Evolutionary conservation across 2,797 vertebrate species (phyloP).

Genomic region (Cryptoblepharus egeriae): DNA sequence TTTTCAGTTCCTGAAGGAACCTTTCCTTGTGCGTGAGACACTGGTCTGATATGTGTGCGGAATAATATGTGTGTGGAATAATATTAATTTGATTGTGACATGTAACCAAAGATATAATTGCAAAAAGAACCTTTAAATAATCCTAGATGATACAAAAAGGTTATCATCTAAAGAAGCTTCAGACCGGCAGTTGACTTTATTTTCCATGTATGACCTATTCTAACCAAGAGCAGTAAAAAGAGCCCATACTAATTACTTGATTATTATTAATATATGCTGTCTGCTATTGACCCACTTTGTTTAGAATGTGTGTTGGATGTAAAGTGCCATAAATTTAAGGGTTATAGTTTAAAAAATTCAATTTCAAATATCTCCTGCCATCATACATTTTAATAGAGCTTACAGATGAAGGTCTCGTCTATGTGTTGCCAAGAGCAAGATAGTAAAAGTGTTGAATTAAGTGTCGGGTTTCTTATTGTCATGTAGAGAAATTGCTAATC

Average conservation of each 20-base stretch:
- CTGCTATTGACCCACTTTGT: slow-evolving; percentile 56
- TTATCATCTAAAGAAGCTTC: slow-evolving; percentile 37
- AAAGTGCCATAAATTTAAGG: slow-evolving; percentile 43
- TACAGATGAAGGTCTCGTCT: slow-evolving; percentile 53
- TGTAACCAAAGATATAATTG: accelerated
- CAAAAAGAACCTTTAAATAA: slow-evolving; percentile 7
- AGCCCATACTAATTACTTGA: slow-evolving; percentile 49
- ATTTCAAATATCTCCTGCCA: slow-evolving; percentile 43
- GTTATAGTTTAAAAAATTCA: slow-evolving; percentile 57
- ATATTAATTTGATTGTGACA: slow-evolving; percentile 32
- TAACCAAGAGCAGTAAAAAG: slow-evolving; percentile 45
- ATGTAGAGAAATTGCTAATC: slow-evolving; percentile 55
- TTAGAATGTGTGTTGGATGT: slow-evolving; percentile 57
- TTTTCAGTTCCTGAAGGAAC: background rate
- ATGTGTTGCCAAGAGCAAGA: slow-evolving; percentile 55
- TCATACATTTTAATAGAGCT: slow-evolving; percentile 62
- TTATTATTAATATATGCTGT: slow-evolving; percentile 62
- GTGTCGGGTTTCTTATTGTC: slow-evolving; percentile 50
- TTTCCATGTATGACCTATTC: slow-evolving; percentile 28
- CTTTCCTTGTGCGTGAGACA: background rate
- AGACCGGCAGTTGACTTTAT: slow-evolving; percentile 46
- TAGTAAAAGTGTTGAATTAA: slow-evolving; percentile 56
- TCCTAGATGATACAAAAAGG: slow-evolving; percentile 5
- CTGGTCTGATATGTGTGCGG: background rate
- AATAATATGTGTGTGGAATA: slow-evolving; percentile 29